A percentile compares a stretch with the other conserved stretches of the same genome.
Conservation (phyloP, 2,888 invertebrate genomes). For the Synergus japonicus region DNA sequence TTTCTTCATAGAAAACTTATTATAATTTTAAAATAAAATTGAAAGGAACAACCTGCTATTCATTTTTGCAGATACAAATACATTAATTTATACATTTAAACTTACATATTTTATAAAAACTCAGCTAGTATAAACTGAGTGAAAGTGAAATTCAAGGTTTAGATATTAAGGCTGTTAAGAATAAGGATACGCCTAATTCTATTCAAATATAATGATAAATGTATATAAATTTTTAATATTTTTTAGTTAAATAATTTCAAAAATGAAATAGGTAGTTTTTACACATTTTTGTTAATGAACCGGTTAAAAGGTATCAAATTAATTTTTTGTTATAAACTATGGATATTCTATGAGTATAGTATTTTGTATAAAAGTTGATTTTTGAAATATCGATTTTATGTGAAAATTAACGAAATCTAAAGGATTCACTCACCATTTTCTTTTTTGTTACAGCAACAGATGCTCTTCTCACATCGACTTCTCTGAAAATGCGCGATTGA, state of each 20-base stretch:
- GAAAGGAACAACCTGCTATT: neutral
- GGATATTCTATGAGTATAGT: neutral
- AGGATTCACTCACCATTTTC: slow-evolving; percentile 63
- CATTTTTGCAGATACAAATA: neutral
- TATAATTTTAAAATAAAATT: neutral
- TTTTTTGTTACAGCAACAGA: slow-evolving; percentile 59
- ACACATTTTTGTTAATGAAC: neutral
- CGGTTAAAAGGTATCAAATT: neutral
- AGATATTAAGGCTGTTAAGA: neutral
- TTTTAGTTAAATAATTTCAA: neutral
- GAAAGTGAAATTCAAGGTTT: slow-evolving; percentile 32
- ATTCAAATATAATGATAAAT: neutral
- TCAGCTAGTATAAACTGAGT: neutral
- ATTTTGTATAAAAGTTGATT: neutral
- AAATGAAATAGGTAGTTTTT: neutral
- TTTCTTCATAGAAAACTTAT: neutral
- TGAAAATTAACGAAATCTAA: neutral
- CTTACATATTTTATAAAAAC: neutral
- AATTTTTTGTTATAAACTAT: neutral
- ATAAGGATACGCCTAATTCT: slow-evolving; percentile 23
- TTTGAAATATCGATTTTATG: neutral
- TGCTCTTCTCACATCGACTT: slow-evolving; percentile 57
- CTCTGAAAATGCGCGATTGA: slow-evolving; percentile 56
- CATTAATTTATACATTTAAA: neutral
- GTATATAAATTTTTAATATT: neutral